A percentile compares a stretch with the other conserved stretches of the same genome.
phyloP scores from a whole-genome alignment of 2,888 invertebrate species.

The Xestia c-nigrum region DNA sequence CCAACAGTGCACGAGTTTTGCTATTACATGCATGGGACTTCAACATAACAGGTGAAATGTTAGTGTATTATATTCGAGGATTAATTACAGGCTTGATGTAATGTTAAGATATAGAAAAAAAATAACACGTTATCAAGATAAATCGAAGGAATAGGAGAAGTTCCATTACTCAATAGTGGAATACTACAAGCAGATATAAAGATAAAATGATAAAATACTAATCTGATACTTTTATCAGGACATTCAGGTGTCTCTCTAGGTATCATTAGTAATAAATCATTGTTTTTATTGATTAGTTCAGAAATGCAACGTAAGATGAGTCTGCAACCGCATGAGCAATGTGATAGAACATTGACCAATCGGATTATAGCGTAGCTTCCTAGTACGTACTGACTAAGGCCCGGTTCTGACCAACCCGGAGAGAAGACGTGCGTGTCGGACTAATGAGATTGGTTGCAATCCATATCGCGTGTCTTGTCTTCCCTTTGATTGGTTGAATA shows the following conservation, averaged over 20 bases:
- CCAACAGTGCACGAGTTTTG: too few species aligned
- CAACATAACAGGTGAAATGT: too few species aligned
- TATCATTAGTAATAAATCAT: slow-evolving; percentile 14
- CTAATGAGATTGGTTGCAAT: background rate
- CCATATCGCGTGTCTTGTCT: background rate
- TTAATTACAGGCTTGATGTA: too few species aligned
- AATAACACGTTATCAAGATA: background rate
- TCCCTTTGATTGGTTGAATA: background rate
- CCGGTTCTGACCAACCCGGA: background rate
- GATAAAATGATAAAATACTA: background rate
- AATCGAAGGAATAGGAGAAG: background rate
- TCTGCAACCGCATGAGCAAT: slow-evolving; percentile 9
- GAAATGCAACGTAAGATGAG: slow-evolving; percentile 19
- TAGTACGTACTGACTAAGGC: background rate
- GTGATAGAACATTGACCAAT: slow-evolving; percentile 16
- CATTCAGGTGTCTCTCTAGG: background rate
- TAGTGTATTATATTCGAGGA: too few species aligned
- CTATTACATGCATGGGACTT: too few species aligned
- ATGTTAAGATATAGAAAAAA: background rate
- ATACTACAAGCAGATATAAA: slow-evolving; percentile 13
- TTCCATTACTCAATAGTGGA: background rate
- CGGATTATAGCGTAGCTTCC: background rate
- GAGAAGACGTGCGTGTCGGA: background rate
- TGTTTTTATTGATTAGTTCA: slow-evolving; percentile 9
- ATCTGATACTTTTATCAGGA: slow-evolving; percentile 11